Conservation (phyloP, 2,888 invertebrate species). For the Chironomus riparius region DNA sequence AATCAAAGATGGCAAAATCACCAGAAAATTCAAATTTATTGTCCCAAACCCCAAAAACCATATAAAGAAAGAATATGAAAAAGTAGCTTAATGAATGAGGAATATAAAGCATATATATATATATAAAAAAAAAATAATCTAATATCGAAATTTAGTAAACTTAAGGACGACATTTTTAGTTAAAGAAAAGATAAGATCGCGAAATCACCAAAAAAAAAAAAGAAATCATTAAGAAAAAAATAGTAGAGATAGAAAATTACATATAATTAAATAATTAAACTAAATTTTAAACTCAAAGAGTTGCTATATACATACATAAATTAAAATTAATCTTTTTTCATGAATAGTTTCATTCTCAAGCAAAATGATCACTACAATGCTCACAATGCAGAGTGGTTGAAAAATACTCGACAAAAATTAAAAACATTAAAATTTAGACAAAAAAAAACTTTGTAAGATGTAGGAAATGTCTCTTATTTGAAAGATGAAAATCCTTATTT, state of each 20-base stretch:
- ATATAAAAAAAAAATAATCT: too few species aligned
- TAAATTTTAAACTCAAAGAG: conserved; percentile 7
- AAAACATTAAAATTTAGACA: not conserved
- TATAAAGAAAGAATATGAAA: too few species aligned
- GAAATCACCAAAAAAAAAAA: not conserved
- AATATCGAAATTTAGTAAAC: too few species aligned
- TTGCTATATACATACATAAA: not conserved
- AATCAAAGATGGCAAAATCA: too few species aligned
- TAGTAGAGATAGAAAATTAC: not conserved
- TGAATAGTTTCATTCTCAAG: not conserved
- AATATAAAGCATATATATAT: too few species aligned
- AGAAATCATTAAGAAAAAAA: not conserved
- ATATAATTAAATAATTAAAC: not conserved
- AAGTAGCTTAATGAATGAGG: too few species aligned
- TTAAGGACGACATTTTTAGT: too few species aligned
- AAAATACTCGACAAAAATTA: not conserved
- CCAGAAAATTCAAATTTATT: too few species aligned
- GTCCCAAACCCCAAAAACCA: too few species aligned
- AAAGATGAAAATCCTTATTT: not conserved
- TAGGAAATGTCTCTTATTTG: not conserved
- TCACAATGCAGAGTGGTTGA: not conserved
- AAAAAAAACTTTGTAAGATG: not conserved
- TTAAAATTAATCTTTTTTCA: not conserved
- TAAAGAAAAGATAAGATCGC: not conserved
- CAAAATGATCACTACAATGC: not conserved